phyloP scores from a whole-genome alignment of 2,797 vertebrate species.

The Oophaga sylvatica region DNA sequence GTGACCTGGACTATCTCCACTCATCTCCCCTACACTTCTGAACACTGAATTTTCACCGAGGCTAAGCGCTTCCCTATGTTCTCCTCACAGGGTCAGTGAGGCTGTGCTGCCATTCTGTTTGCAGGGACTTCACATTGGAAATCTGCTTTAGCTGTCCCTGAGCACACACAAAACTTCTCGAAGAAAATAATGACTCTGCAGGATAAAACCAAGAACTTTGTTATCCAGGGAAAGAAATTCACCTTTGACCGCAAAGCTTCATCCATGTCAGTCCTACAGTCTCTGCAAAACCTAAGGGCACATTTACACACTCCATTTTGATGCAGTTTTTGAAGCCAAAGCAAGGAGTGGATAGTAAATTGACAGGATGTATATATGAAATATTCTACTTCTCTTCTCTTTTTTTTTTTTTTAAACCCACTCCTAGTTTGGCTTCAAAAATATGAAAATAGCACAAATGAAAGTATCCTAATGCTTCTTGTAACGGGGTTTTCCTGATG shows the following conservation, averaged over 20 bases:
- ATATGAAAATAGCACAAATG: too few relatives aligned
- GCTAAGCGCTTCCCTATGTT: neutral
- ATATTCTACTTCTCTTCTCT: too few relatives aligned
- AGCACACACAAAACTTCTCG: neutral
- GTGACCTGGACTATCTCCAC: neutral
- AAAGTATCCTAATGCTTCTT: too few relatives aligned
- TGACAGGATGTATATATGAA: too few relatives aligned
- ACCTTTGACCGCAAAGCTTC: neutral
- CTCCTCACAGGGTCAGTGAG: neutral
- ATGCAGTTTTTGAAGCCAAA: too few relatives aligned
- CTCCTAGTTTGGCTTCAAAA: too few relatives aligned
- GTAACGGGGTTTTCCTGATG: too few relatives aligned
- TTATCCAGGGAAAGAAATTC: neutral
- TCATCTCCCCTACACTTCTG: neutral
- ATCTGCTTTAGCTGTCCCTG: conserved; percentile 8
- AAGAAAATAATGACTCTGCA: neutral
- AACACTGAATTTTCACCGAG: neutral
- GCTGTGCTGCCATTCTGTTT: conserved; percentile 14
- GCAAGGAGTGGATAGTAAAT: too few relatives aligned
- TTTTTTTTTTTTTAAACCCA: too few relatives aligned
- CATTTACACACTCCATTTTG: too few relatives aligned
- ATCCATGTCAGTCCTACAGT: too few relatives aligned
- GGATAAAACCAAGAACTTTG: neutral
- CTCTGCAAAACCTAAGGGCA: neutral
- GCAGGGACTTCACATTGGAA: conserved; percentile 16